phyloP scores from a whole-genome alignment of 2,888 invertebrate species.

The Graphium colonna region DNA sequence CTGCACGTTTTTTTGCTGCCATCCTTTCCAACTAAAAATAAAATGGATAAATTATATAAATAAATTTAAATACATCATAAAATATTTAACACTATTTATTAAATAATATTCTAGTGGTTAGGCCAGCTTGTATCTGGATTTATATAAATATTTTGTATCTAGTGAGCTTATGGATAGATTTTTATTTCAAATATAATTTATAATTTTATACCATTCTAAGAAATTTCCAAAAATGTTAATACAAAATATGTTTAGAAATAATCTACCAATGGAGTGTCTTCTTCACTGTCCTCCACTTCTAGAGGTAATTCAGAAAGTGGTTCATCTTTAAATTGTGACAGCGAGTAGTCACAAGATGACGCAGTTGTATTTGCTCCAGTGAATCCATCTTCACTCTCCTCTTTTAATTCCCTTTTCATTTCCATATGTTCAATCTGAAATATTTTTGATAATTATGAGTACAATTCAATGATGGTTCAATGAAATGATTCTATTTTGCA shows the following conservation, averaged over 20 bases:
- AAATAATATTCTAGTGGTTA: too few relatives aligned
- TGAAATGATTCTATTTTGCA: too few relatives aligned
- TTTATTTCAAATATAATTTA: background rate
- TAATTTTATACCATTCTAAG: too few relatives aligned
- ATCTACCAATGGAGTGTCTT: slow-evolving; percentile 87
- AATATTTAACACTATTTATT: too few relatives aligned
- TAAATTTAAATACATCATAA: too few relatives aligned
- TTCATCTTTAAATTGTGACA: slow-evolving; percentile 84
- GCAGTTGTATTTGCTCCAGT: slow-evolving; percentile 73
- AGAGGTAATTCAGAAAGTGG: slow-evolving; percentile 67
- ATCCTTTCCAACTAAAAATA: slow-evolving; percentile 43
- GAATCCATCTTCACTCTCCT: slow-evolving; percentile 62
- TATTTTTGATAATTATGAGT: background rate
- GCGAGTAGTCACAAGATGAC: slow-evolving; percentile 86
- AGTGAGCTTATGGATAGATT: slow-evolving; percentile 10
- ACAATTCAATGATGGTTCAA: too few relatives aligned
- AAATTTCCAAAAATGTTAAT: too few relatives aligned
- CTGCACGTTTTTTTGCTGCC: slow-evolving; percentile 52
- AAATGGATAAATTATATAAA: slow-evolving; percentile 7
- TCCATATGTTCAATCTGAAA: slow-evolving; percentile 58
- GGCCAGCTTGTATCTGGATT: too few relatives aligned
- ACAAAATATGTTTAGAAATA: too few relatives aligned
- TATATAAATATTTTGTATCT: too few relatives aligned
- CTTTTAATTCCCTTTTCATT: slow-evolving; percentile 63
- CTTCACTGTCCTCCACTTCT: slow-evolving; percentile 82